These are phyloP conservation scores for Emydoidea blandingii DNA, from an alignment of 2,797 vertebrate genomes.

Conservation along the genomic window DNA sequence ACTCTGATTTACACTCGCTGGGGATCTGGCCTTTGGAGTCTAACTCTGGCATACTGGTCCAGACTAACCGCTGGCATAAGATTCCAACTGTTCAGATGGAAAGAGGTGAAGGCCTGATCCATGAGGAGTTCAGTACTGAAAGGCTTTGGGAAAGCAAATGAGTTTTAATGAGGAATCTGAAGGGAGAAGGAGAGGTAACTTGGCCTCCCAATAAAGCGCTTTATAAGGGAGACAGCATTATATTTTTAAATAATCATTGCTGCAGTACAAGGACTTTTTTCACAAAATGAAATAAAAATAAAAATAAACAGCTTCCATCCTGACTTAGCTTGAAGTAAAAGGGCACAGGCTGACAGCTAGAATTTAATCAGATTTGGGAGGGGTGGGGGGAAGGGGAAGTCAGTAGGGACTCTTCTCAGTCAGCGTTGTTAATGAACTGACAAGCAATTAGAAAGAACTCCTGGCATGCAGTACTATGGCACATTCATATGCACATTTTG, in stretches of 20 bases:
- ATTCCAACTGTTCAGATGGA: not conserved
- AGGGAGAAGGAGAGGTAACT: not conserved
- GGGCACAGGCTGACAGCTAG: not conserved
- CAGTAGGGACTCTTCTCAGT: not conserved
- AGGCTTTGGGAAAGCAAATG: not conserved
- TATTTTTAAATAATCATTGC: not conserved
- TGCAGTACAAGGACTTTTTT: not conserved
- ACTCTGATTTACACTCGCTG: not conserved
- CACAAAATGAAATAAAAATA: not conserved
- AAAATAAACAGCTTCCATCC: not conserved
- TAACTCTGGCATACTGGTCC: fast-evolving
- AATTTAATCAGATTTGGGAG: not conserved
- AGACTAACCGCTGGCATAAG: not conserved
- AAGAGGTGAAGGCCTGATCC: not conserved
- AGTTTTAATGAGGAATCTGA: not conserved
- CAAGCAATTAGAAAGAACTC: not conserved
- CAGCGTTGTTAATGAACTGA: not conserved
- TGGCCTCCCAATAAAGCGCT: not conserved
- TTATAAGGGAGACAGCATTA: not conserved
- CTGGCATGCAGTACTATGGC: not conserved
- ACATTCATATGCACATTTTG: not conserved
- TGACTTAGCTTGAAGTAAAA: not conserved
- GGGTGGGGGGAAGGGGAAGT: not conserved
- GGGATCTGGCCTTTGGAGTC: not conserved
- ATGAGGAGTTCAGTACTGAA: not conserved